Evolutionary conservation across 2,888 invertebrate species (phyloP), one percentile per base, ranked within the genome.

Genomic region (Sylvicola fuscatus): DNA sequence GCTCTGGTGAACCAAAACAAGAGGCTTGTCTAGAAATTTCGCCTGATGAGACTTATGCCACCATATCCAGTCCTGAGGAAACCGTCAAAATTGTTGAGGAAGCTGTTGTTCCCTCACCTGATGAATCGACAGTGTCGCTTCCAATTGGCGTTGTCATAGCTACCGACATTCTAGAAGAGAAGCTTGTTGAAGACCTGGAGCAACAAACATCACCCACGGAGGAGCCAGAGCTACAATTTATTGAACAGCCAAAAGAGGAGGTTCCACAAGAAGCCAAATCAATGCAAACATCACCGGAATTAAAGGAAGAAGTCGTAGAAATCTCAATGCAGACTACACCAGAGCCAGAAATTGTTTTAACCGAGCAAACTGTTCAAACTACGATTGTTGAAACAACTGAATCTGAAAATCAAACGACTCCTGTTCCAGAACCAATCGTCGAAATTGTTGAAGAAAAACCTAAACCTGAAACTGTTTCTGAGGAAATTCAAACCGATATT

Each of bases 71-170:
- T 44, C 67, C 69, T 37, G 62, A 66, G 3, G 62, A 61, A 14
- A 65, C 68, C 5, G 70, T 75, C 0, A 76, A 73, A 59, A 61
- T 77, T 21, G 52, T 77, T 10, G 74, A 77, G 57, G 74, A 77
- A 58, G 62, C 62, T 37, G 44, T 74, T 7, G 54, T 68, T 30
- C 61, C 64, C 14, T 61, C 69, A 37, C 65, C 68, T 13, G 64
- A 68, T 45, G 62, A 64, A 41, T 61, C 68, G 1, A 56, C 64
- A n/a, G 60, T 64, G 29, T 66, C 68, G 33, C 58, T 72, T 1
- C 57, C 67, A 12, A 64, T 60, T 39, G 65, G 71, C 35, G 59
- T 76, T 3, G 47, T 55, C 11, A 53, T 55, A 38, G 49, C 50
- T 8, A 51, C 51, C 8, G 57, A 58, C 44, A 52, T 58, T 3